phyloP scores from a whole-genome alignment of 2,888 invertebrate species.

The Druceiella hillmani region DNA sequence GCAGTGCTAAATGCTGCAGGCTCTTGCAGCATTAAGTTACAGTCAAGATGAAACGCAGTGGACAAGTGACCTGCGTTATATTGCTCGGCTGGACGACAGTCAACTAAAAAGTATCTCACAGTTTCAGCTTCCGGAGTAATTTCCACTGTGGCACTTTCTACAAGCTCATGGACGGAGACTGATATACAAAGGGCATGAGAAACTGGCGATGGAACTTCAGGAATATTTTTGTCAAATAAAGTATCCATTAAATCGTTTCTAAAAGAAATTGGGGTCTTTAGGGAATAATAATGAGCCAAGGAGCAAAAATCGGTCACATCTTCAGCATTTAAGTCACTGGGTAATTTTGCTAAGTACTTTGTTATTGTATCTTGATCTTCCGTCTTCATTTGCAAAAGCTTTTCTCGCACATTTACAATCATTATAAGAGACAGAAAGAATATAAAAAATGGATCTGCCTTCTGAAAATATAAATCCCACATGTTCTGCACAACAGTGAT shows the following conservation, averaged over 20 bases:
- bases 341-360: constrained; percentile 66
- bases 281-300: constrained; percentile 91
- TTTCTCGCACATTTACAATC: constrained; percentile 89
- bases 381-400: constrained; percentile 71
- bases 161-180: constrained; percentile 89
- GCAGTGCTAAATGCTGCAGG: constrained; percentile 92
- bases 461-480: constrained; percentile 97
- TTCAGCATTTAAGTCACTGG: constrained; percentile 82
- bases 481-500: constrained; percentile 83
- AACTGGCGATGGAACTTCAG: constrained; percentile 57
- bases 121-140: constrained; percentile 53
- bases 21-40: constrained; percentile 94
- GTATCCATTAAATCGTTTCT: constrained; percentile 73
- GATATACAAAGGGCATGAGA: constrained; percentile 91
- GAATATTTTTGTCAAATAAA: constrained; percentile 51
- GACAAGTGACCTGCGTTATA: constrained; percentile 96
- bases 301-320: constrained; percentile 97
- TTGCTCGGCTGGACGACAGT: constrained; percentile 94
- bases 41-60: constrained; percentile 97
- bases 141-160: constrained; percentile 73
- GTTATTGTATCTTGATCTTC: constrained; percentile 65
- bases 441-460: constrained; percentile 92
- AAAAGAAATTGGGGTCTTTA: constrained; percentile 90
- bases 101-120: constrained; percentile 91
- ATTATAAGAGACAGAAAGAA: constrained; percentile 94